These are phyloP conservation scores for Mesorhabditis sp. DNA, from an alignment of 2,888 invertebrate species.

Conservation along the genomic window DNA sequence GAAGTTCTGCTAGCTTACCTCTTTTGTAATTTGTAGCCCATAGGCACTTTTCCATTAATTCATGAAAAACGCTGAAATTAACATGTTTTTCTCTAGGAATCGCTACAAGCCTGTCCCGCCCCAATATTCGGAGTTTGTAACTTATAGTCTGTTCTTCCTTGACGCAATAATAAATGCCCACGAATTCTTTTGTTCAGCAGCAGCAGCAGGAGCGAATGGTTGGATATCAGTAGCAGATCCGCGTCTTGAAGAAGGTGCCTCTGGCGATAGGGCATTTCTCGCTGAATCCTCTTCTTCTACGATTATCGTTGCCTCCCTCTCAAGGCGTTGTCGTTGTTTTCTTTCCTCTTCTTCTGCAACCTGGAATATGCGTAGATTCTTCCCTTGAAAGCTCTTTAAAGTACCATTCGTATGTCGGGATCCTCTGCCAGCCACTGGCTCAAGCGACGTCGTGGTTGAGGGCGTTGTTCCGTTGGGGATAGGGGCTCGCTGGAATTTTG, in stretches of 20 bases:
- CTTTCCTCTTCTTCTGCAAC: neutral
- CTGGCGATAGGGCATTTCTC: neutral
- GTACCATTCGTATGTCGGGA: neutral
- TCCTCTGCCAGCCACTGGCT: constrained; percentile 1
- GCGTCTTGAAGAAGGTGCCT: neutral
- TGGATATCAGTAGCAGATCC: neutral
- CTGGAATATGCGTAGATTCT: neutral
- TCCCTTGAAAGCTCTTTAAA: neutral
- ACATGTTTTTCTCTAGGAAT: too few relatives aligned
- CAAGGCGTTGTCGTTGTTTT: neutral
- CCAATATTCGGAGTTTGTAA: too few relatives aligned
- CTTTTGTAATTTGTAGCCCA: too few relatives aligned
- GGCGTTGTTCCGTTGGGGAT: neutral
- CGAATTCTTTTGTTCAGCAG: too few relatives aligned
- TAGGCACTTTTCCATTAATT: too few relatives aligned
- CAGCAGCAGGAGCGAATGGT: neutral
- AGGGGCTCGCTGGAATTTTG: too few relatives aligned
- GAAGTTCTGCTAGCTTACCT: too few relatives aligned
- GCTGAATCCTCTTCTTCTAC: neutral
- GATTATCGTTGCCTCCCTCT: neutral
- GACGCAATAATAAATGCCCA: too few relatives aligned
- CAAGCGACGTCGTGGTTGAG: neutral
- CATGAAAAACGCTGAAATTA: too few relatives aligned
- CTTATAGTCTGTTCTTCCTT: too few relatives aligned
- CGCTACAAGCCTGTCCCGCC: too few relatives aligned